These are phyloP conservation scores for Camelus bactrianus DNA, from an alignment of 2,113 vertebrate species.

Conservation along the genomic window DNA sequence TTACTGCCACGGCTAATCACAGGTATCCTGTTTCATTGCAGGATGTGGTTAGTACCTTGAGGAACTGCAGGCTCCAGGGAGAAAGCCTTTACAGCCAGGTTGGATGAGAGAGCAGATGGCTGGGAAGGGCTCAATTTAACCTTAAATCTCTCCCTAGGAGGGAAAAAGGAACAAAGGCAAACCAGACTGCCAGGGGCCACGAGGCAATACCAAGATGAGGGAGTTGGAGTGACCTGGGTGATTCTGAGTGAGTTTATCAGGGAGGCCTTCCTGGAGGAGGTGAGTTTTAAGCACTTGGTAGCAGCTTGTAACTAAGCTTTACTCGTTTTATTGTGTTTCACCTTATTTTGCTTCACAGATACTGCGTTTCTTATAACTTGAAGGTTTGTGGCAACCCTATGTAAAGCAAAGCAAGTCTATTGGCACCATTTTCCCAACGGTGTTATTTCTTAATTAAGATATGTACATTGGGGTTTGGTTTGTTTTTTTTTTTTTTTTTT, in stretches of 20 bases:
- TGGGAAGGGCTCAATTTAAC: constrained; percentile 58
- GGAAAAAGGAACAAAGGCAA: constrained; percentile 25
- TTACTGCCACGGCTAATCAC: constrained; percentile 78
- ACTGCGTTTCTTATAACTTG: background rate
- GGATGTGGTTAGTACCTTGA: constrained; percentile 76
- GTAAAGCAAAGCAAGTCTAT: background rate
- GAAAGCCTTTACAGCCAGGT: constrained; percentile 37
- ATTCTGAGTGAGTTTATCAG: constrained; percentile 14
- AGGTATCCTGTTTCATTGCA: constrained; percentile 78
- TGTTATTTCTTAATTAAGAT: background rate
- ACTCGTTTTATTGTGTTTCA: background rate
- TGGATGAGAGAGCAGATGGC: constrained; percentile 65
- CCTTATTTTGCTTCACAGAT: background rate
- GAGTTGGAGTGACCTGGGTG: constrained; percentile 13
- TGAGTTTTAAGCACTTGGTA: constrained; percentile 49
- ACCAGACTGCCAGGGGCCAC: background rate
- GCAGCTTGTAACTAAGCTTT: background rate
- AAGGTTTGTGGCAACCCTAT: background rate
- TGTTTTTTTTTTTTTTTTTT: background rate
- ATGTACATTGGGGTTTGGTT: background rate
- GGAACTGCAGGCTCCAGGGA: constrained; percentile 59
- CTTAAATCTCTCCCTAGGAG: background rate
- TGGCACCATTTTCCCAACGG: background rate
- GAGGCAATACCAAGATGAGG: background rate
- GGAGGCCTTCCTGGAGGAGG: constrained; percentile 55